Evolutionary conservation across 2,888 invertebrate species (phyloP), one percentile per base, ranked within the genome.

Genomic region (Sthenelais limicola): DNA sequence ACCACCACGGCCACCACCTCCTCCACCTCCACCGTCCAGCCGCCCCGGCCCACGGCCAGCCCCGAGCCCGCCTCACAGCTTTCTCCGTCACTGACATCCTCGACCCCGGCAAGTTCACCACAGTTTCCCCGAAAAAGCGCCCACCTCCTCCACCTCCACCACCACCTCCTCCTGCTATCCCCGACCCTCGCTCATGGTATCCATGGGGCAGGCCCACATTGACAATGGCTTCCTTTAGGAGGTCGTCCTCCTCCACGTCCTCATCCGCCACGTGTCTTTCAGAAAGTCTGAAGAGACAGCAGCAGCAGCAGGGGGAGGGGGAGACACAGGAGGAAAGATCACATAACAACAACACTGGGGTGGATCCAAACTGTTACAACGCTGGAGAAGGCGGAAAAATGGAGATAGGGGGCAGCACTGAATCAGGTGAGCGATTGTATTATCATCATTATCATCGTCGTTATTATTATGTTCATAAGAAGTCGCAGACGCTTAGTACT

Each of bases 61-160:
- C 43, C 3, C 32, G 38, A 26, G 43, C 67, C 12, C 51, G 49
- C 26, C 26, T 66, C 3, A 72, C 72, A 15, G 43, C 35, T 21
- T 76, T 76, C 73, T 71, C 62, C 12, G 74, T 76, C 0, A 62
- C 72, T n/a, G 76, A 76, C 52, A 76, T 76, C 35, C 72, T 76
- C 21, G 68, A 76, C 66, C 74, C 76, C 3, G 51, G 28, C 24
- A 76, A 73, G 32, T 73, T 73, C 51, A 70, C 9, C n/a, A n/a
- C n/a, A n/a, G n/a, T n/a, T n/a, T n/a, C n/a, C n/a, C n/a, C n/a
- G n/a, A n/a, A n/a, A n/a, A n/a, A n/a, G n/a, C n/a, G 5, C 43
- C 51, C 21, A 51, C 9, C 5, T 51, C 9, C 33, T 32, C 56
- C n/a, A 32, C 56, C 12, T 15, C 9, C 9, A 9, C 43, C 18